Evolutionary conservation across 53 echinoderm and acorn worm genomes (phyloP).

Genomic region (Henricia sp.): DNA sequence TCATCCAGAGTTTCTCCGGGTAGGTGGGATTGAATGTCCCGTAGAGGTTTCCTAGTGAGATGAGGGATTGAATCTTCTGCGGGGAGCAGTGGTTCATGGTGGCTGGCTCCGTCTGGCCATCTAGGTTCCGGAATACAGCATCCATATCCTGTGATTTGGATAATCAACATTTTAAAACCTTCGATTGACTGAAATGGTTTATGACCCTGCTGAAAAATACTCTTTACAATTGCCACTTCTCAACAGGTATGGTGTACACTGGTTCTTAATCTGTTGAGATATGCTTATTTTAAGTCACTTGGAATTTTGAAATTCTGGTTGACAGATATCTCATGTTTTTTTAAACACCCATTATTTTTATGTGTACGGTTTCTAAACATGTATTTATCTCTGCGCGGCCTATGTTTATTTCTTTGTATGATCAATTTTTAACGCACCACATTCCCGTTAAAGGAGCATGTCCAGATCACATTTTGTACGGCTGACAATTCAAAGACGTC

Average conservation of each 20-base stretch:
- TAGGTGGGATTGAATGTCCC: conserved; percentile 80
- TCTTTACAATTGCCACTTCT: too few relatives aligned
- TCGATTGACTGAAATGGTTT: background rate
- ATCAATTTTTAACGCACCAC: background rate
- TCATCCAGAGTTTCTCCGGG: conserved; percentile 96
- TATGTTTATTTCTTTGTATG: background rate
- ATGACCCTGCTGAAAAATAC: too few relatives aligned
- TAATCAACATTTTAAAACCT: background rate
- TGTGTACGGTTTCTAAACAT: too few relatives aligned
- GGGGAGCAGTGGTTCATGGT: conserved; percentile 39
- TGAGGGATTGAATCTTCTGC: conserved; percentile 28
- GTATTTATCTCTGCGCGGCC: background rate
- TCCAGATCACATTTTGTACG: too few relatives aligned
- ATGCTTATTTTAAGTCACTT: too few relatives aligned
- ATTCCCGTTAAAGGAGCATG: too few relatives aligned
- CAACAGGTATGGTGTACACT: too few relatives aligned
- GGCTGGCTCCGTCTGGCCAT: conserved; percentile 53
- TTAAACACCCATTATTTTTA: too few relatives aligned
- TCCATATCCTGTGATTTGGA: conserved; percentile 43
- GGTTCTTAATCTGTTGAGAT: too few relatives aligned
- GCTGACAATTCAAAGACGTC: too few relatives aligned
- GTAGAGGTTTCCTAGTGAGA: conserved; percentile 69
- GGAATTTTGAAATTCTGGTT: too few relatives aligned
- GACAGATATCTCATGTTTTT: too few relatives aligned
- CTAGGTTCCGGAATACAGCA: conserved; percentile 55